These are phyloP conservation scores for Macaria liturata DNA, from an alignment of 2,888 invertebrate genomes.

Conservation along the genomic window DNA sequence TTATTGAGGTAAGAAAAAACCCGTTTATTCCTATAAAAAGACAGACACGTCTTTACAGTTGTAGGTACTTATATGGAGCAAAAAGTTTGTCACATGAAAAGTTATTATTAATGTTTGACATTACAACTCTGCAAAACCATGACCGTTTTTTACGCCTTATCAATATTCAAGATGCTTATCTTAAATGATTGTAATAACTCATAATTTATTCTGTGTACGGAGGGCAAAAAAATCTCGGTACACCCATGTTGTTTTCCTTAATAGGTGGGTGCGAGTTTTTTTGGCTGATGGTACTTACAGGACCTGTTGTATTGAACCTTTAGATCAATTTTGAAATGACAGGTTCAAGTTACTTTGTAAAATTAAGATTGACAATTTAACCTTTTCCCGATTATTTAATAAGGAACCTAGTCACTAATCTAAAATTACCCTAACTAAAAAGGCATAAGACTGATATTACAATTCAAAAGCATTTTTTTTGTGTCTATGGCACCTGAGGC, in stretches of 20 bases:
- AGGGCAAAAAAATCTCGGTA: slow-evolving; percentile 52
- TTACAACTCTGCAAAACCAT: slow-evolving; percentile 13
- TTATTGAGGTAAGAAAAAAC: too few relatives aligned
- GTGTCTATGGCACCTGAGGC: too few relatives aligned
- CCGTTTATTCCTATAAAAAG: too few relatives aligned
- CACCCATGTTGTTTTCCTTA: slow-evolving; percentile 32
- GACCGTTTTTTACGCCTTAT: slow-evolving; percentile 49
- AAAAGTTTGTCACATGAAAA: slow-evolving; percentile 13
- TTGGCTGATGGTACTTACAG: slow-evolving; percentile 39
- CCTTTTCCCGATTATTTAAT: too few relatives aligned
- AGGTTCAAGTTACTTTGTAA: too few relatives aligned
- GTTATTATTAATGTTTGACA: slow-evolving; percentile 16
- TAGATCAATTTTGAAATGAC: too few relatives aligned
- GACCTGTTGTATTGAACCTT: slow-evolving; percentile 15
- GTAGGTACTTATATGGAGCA: slow-evolving; percentile 2
- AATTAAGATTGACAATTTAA: too few relatives aligned
- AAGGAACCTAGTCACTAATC: too few relatives aligned
- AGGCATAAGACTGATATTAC: too few relatives aligned
- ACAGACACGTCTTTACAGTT: too few relatives aligned
- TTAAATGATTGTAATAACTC: slow-evolving; percentile 74
- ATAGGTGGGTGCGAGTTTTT: slow-evolving; percentile 40
- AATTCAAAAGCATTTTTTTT: too few relatives aligned
- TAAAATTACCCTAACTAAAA: too few relatives aligned
- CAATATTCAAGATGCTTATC: slow-evolving; percentile 68
- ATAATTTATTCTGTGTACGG: slow-evolving; percentile 66